Conservation (phyloP, 2,797 vertebrate species). For the Enteromius treurensis region DNA sequence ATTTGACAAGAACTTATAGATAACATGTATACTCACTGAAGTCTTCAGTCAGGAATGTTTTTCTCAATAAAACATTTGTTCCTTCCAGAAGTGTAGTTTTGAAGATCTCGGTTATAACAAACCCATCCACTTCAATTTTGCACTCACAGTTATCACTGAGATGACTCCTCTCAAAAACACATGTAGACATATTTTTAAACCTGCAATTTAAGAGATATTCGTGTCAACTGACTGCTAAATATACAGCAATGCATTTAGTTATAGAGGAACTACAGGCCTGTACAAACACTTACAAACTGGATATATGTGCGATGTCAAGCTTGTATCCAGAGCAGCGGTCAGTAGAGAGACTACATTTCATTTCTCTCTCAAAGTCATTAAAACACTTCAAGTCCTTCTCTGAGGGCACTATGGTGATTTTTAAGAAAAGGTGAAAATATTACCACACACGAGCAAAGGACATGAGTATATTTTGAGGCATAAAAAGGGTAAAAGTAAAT, state of each 20-base stretch:
- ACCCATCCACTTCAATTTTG: background rate
- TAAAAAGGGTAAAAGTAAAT: background rate
- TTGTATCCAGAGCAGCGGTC: slow-evolving; percentile 52
- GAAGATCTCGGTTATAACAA: background rate
- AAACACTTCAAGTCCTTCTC: slow-evolving; percentile 46
- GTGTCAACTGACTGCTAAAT: background rate
- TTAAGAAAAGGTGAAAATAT: background rate
- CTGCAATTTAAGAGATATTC: background rate
- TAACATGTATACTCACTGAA: slow-evolving; percentile 54
- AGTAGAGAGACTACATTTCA: slow-evolving; percentile 52
- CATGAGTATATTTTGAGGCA: no score
- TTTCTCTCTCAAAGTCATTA: slow-evolving; percentile 57
- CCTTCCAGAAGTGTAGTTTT: slow-evolving; percentile 1
- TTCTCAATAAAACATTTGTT: background rate
- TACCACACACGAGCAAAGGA: background rate
- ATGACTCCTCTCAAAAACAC: slow-evolving; percentile 32
- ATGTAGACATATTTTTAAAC: background rate
- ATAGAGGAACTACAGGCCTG: background rate
- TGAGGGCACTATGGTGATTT: slow-evolving; percentile 3
- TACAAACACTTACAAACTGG: background rate
- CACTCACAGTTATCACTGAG: slow-evolving; percentile 47
- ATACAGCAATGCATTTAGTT: background rate
- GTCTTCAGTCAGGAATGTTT: background rate
- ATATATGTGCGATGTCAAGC: background rate
- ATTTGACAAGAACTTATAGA: background rate